Conservation (phyloP, 2,888 invertebrate genomes). For the Andrena bucephala region DNA sequence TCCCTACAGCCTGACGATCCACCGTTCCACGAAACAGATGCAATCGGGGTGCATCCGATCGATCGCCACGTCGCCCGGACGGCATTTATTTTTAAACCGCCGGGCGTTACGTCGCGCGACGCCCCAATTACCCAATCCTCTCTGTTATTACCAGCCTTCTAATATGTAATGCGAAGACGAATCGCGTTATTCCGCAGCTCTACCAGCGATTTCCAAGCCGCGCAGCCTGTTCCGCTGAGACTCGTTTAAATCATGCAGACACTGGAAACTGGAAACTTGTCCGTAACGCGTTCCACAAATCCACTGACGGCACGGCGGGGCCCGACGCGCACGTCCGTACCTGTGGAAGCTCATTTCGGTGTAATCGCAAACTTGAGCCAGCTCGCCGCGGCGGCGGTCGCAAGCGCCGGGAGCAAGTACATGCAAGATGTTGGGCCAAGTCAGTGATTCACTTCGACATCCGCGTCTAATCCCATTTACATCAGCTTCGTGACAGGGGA, state of each 20-base stretch:
- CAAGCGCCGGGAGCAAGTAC: too few relatives aligned
- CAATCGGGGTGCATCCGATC: neutral
- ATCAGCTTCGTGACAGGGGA: neutral
- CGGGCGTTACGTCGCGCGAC: too few relatives aligned
- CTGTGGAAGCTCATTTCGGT: constrained; percentile 7
- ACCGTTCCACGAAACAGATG: neutral
- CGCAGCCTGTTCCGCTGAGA: neutral
- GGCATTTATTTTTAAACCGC: too few relatives aligned
- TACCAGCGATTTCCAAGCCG: neutral
- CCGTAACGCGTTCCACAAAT: neutral
- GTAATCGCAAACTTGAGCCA: constrained; percentile 9
- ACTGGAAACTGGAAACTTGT: neutral
- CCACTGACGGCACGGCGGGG: too few relatives aligned
- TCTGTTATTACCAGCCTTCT: neutral
- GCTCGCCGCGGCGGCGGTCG: neutral
- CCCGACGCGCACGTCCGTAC: too few relatives aligned
- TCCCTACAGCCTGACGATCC: neutral
- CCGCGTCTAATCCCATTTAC: neutral
- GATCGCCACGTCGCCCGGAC: neutral
- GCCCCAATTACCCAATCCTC: neutral
- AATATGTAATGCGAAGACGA: neutral
- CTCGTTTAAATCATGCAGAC: constrained; percentile 22
- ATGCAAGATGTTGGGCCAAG: neutral
- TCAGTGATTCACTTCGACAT: constrained; percentile 2
- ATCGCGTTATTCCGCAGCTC: neutral